These are phyloP conservation scores for Campylomormyrus tamandua DNA, from an alignment of 2,113 vertebrate species.

Conservation along the genomic window DNA sequence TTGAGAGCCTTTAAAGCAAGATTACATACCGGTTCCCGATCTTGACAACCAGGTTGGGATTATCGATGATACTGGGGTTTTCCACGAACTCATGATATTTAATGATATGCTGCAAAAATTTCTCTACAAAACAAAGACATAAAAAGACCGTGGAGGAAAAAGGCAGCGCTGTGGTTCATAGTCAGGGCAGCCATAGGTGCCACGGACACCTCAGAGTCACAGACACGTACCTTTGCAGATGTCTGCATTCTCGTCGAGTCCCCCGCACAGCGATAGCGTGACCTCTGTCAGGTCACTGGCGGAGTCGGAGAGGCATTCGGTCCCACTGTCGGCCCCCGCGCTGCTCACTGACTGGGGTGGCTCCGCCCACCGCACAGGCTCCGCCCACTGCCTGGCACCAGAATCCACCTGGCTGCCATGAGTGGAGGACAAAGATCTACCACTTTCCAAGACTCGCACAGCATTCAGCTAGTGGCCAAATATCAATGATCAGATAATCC, in stretches of 20 bases:
- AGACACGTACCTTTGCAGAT: slow-evolving; percentile 81
- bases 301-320: slow-evolving; percentile 93
- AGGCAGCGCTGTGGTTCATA: neutral
- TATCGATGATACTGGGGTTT: slow-evolving; percentile 94
- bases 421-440: neutral
- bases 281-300: slow-evolving; percentile 89
- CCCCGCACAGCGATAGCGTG: slow-evolving; percentile 92
- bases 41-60: slow-evolving; percentile 89
- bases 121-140: slow-evolving; percentile 68
- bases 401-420: slow-evolving; percentile 74
- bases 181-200: neutral
- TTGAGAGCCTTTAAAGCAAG: neutral
- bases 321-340: slow-evolving; percentile 90
- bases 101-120: slow-evolving; percentile 92
- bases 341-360: slow-evolving; percentile 89
- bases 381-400: slow-evolving; percentile 79
- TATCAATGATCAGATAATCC: neutral
- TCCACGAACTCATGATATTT: slow-evolving; percentile 94
- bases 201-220: neutral
- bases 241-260: slow-evolving; percentile 86
- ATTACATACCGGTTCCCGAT: slow-evolving; percentile 67
- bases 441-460: neutral
- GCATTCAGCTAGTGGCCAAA: neutral
- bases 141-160: slow-evolving; percentile 20
- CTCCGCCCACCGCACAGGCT: slow-evolving; percentile 72